These are phyloP conservation scores for Lasius fuliginosus DNA, from an alignment of 2,888 invertebrate genomes.

Conservation along the genomic window DNA sequence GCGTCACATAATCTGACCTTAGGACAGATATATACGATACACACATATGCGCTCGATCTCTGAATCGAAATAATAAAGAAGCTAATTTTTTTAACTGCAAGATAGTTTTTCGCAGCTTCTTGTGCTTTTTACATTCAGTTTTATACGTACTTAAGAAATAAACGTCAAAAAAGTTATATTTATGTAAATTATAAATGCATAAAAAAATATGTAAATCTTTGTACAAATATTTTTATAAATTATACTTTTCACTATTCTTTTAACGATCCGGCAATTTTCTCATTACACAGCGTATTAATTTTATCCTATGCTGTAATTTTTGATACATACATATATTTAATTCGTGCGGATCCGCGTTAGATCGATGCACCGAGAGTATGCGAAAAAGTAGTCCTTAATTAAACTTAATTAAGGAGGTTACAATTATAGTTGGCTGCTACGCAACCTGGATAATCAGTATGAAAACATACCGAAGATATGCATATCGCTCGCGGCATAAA, in stretches of 20 bases:
- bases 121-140: no score
- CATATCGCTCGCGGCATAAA: constrained; percentile 30
- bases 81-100: background rate
- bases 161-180: background rate
- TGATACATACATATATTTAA: background rate
- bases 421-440: background rate
- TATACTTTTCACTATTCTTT: background rate
- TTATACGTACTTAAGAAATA: background rate
- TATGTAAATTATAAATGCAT: background rate
- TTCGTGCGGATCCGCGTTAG: background rate
- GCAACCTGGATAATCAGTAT: constrained; percentile 49
- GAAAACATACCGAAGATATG: constrained; percentile 47
- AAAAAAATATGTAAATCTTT: background rate
- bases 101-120: background rate
- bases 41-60: background rate
- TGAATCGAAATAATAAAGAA: constrained; percentile 11
- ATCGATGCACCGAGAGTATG: background rate
- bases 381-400: constrained; percentile 35
- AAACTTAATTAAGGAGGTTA: constrained; percentile 44
- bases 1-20: constrained; percentile 24
- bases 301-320: constrained; percentile 8
- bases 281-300: background rate
- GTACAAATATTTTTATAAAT: background rate
- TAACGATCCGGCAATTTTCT: background rate
- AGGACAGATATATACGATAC: background rate